Conservation (phyloP, 2,113 vertebrate genomes). For the Apistogramma diplotaenia region DNA sequence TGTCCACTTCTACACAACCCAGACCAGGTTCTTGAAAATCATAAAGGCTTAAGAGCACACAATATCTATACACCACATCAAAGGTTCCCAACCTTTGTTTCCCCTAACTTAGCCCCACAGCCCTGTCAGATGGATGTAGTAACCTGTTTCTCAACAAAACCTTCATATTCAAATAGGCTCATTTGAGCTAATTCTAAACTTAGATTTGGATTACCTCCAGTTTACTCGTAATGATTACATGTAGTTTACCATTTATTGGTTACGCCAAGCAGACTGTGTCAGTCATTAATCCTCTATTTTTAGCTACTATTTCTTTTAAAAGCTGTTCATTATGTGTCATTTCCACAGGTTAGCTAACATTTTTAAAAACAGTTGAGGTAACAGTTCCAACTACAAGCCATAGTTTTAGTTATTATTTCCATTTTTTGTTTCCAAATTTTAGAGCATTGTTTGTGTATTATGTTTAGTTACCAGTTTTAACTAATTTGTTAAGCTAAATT, state of each 20-base stretch:
- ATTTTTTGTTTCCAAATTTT: background rate
- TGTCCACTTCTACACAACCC: slow-evolving; percentile 94
- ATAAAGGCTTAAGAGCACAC: background rate
- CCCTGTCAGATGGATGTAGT: background rate
- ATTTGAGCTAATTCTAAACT: background rate
- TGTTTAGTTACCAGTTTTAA: background rate
- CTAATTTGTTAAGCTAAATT: background rate
- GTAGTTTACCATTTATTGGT: background rate
- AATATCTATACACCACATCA: background rate
- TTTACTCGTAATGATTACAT: background rate
- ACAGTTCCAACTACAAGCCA: background rate
- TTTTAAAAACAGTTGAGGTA: background rate
- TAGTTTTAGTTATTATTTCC: background rate
- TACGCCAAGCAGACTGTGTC: background rate
- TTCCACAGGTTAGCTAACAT: background rate
- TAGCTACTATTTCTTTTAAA: background rate
- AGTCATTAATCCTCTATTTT: background rate
- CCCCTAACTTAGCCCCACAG: background rate
- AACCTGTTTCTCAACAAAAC: background rate
- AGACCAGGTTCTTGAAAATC: slow-evolving; percentile 79
- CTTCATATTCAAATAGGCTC: background rate
- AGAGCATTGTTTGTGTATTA: background rate
- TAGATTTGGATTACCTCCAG: background rate
- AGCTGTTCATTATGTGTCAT: background rate
- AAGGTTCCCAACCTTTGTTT: background rate